A percentile compares a stretch with the other conserved stretches of the same genome.
Conservation (phyloP, 37 sponge, comb jelly and placozoan species). For the Axinella damicornis region DNA sequence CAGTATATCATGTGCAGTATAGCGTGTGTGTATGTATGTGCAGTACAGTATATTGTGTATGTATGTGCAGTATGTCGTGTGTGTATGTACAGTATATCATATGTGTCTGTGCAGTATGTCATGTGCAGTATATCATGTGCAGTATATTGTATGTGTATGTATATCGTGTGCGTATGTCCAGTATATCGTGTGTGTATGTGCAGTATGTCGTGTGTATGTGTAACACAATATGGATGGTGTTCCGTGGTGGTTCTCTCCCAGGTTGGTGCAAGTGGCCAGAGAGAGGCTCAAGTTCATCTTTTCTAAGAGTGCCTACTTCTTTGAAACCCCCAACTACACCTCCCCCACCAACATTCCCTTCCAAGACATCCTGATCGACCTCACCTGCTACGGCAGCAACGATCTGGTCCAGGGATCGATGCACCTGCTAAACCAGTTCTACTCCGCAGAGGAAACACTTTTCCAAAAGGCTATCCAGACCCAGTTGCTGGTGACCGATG, state of each 20-base stretch:
- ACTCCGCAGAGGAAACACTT: conserved; percentile 38
- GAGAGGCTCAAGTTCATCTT: conserved; percentile 18
- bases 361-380: conserved; percentile 21
- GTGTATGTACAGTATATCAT: no score
- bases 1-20: no score
- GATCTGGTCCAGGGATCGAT: conserved; percentile 48
- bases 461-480: conserved; percentile 63
- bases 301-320: conserved; percentile 26
- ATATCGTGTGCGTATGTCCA: no score
- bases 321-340: not conserved
- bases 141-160: no score
- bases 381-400: conserved; percentile 49
- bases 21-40: no score
- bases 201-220: no score
- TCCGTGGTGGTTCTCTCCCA: not conserved
- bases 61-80: no score
- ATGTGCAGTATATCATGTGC: no score
- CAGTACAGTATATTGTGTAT: no score
- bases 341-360: not conserved
- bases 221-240: no score
- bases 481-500: conserved; percentile 32
- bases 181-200: no score
- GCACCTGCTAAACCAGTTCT: conserved; percentile 57
- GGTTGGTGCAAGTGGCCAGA: conserved; percentile 4
- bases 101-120: no score